Conservation (phyloP, 2,888 invertebrate genomes). For the Drosophila nr. perissopoda region DNA sequence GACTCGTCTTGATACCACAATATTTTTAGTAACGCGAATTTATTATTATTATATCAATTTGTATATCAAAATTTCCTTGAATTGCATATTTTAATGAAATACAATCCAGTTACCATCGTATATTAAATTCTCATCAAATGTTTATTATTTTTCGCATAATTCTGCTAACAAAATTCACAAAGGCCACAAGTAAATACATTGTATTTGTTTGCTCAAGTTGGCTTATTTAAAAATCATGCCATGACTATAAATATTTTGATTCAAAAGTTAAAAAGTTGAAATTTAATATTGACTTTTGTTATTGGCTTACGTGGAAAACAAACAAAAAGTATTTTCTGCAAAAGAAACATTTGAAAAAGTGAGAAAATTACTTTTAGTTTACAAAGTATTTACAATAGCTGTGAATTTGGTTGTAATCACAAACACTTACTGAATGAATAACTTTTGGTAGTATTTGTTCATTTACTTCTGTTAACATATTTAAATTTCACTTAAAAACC, state of each 20-base stretch:
- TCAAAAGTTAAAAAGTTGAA: constrained; percentile 5
- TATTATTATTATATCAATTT: neutral
- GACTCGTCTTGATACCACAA: neutral
- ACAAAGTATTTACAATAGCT: neutral
- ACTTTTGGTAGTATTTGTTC: neutral
- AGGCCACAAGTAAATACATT: neutral
- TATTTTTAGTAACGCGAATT: neutral
- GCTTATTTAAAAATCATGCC: constrained; percentile 37
- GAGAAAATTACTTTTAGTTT: neutral
- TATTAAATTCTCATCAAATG: constrained; percentile 4
- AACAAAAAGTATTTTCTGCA: constrained; percentile 1
- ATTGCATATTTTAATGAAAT: constrained; percentile 1
- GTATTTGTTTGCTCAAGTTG: constrained; percentile 17
- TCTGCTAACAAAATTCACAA: neutral
- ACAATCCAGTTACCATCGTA: constrained; percentile 14
- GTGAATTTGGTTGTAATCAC: neutral
- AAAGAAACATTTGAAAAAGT: constrained; percentile 2
- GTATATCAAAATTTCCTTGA: neutral
- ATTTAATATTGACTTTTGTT: constrained; percentile 27
- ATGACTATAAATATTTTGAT: constrained; percentile 1
- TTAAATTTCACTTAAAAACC: neutral
- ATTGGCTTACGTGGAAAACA: constrained; percentile 5
- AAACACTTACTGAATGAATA: neutral
- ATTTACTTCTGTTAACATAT: neutral
- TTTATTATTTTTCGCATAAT: neutral